Conservation (phyloP, 1,140 invertebrate species). For the Pentalonia nigronervosa region DNA sequence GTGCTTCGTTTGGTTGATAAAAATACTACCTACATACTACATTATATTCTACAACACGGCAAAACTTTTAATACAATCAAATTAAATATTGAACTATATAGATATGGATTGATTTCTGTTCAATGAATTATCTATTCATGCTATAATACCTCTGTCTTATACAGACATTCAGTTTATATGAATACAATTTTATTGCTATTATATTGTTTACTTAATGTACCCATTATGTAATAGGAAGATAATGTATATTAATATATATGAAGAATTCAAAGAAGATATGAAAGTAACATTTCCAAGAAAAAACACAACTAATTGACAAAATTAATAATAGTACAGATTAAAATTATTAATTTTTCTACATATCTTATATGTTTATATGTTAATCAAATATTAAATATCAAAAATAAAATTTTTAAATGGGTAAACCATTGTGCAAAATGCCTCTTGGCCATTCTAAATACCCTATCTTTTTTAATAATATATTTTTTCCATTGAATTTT, state of each 20-base stretch:
- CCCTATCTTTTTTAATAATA: too few relatives aligned
- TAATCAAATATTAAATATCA: too few relatives aligned
- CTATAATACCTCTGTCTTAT: not conserved
- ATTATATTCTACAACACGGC: too few relatives aligned
- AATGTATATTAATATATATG: not conserved
- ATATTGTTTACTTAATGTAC: not conserved
- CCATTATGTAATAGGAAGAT: not conserved
- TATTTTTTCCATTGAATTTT: too few relatives aligned
- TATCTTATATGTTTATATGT: too few relatives aligned
- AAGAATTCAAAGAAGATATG: not conserved
- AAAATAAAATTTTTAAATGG: too few relatives aligned
- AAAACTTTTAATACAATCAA: not conserved
- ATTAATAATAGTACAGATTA: not conserved
- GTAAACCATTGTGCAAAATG: too few relatives aligned
- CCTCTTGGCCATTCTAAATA: too few relatives aligned
- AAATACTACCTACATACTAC: too few relatives aligned
- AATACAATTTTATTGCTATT: not conserved
- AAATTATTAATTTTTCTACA: too few relatives aligned
- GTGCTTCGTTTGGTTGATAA: not conserved
- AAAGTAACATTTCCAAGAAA: not conserved
- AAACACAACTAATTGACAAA: not conserved
- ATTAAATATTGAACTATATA: not conserved
- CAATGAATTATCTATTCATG: not conserved
- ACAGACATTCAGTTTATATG: not conserved
- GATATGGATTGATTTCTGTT: not conserved